These are phyloP conservation scores for Acanthisitta chloris DNA, from an alignment of 2,113 vertebrate genomes.

Conservation along the genomic window DNA sequence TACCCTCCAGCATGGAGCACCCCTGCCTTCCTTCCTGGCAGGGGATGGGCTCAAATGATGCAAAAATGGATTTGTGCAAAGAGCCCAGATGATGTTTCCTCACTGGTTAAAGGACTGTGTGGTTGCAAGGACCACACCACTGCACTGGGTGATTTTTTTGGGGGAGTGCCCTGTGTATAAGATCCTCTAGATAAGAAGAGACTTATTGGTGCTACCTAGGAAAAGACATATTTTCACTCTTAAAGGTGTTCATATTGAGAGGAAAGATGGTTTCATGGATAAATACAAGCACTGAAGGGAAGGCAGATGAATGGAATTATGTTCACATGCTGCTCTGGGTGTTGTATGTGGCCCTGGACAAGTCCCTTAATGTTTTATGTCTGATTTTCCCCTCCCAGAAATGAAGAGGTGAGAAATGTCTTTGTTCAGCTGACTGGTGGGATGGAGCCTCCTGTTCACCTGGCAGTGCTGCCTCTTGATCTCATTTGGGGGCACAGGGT, in stretches of 20 bases:
- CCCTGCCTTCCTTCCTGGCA: background rate
- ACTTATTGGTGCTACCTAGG: background rate
- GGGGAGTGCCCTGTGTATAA: background rate
- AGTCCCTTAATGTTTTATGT: background rate
- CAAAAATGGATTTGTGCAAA: background rate
- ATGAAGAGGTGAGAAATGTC: background rate
- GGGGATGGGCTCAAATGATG: background rate
- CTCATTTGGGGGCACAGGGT: background rate
- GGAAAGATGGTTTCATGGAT: background rate
- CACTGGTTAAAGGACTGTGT: fast-evolving
- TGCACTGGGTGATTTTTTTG: fast-evolving
- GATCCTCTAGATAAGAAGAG: background rate
- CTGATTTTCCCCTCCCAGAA: background rate
- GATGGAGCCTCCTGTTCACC: background rate
- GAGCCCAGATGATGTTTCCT: background rate
- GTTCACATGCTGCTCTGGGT: background rate
- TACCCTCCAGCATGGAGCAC: background rate
- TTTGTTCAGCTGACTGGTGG: background rate
- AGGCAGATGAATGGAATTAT: fast-evolving
- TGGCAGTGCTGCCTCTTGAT: background rate
- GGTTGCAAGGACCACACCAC: background rate
- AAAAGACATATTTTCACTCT: background rate
- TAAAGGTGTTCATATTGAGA: background rate
- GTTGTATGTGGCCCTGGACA: fast-evolving
- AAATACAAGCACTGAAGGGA: fast-evolving